These are phyloP conservation scores for Oryzias melastigma DNA, from an alignment of 2,113 vertebrate genomes.

Conservation along the genomic window DNA sequence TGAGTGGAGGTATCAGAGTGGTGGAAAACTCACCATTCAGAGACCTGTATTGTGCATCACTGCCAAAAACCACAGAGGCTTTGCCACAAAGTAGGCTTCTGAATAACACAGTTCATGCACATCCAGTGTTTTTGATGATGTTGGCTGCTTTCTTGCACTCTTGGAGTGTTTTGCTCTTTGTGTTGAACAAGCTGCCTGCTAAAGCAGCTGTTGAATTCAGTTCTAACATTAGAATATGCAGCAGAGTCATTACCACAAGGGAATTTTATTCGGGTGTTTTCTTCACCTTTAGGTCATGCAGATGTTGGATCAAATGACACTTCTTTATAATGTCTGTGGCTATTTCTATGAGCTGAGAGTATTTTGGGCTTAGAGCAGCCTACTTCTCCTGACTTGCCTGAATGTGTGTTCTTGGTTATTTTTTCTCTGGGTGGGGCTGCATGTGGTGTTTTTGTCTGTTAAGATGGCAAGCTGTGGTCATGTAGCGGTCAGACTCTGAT, in stretches of 20 bases:
- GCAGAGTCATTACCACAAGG: neutral
- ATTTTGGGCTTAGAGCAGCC: constrained; percentile 7
- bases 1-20: neutral
- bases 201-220: constrained; percentile 42
- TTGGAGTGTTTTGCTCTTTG: too few relatives aligned
- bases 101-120: constrained; percentile 7
- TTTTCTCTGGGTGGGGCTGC: constrained; percentile 48
- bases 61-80: constrained; percentile 23
- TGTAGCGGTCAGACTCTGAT: constrained; percentile 44
- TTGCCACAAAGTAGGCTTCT: constrained; percentile 15
- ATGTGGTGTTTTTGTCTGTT: constrained; percentile 49
- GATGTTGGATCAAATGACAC: neutral
- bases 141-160: constrained; percentile 15
- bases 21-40: constrained; percentile 19
- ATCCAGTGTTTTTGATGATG: constrained; percentile 10
- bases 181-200: too few relatives aligned
- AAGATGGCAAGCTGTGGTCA: constrained; percentile 41
- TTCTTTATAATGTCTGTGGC: neutral
- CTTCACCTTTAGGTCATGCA: neutral
- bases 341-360: constrained; percentile 3
- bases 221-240: constrained; percentile 7
- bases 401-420: constrained; percentile 37
- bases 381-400: constrained; percentile 16
- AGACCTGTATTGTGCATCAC: constrained; percentile 10
- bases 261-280: neutral